A percentile compares a stretch with the other conserved stretches of the same genome.
These are phyloP conservation scores for Polyploca ridens DNA, from an alignment of 2,888 invertebrate species.

Conservation along the genomic window DNA sequence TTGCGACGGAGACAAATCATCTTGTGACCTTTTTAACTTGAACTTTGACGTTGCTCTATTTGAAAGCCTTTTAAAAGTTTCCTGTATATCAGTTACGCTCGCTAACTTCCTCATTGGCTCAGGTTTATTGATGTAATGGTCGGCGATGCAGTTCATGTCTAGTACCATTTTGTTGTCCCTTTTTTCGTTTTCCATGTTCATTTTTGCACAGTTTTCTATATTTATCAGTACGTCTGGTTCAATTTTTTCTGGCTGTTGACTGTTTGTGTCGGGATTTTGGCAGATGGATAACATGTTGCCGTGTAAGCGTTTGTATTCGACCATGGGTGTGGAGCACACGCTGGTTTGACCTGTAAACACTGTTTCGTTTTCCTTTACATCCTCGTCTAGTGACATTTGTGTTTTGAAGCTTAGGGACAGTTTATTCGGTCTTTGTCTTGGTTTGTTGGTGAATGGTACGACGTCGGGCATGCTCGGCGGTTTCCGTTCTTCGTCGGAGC, in stretches of 20 bases:
- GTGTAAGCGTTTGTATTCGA: slow-evolving; percentile 90
- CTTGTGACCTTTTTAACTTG: slow-evolving; percentile 66
- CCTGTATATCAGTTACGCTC: slow-evolving; percentile 87
- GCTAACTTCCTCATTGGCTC: slow-evolving; percentile 74
- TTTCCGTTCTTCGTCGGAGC: slow-evolving; percentile 47
- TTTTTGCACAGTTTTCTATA: slow-evolving; percentile 62
- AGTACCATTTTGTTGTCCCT: slow-evolving; percentile 67
- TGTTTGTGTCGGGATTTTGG: slow-evolving; percentile 81
- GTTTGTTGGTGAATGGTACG: slow-evolving; percentile 80
- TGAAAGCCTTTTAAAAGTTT: slow-evolving; percentile 83
- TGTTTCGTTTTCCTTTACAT: slow-evolving; percentile 79
- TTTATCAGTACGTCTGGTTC: slow-evolving; percentile 73
- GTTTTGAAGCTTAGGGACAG: slow-evolving; percentile 84
- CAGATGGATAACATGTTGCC: slow-evolving; percentile 90
- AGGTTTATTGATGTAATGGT: slow-evolving; percentile 79
- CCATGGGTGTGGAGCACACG: slow-evolving; percentile 91
- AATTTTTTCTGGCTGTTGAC: slow-evolving; percentile 80
- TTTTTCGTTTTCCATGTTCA: slow-evolving; percentile 64
- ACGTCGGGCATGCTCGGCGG: slow-evolving; percentile 76
- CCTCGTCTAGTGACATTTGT: slow-evolving; percentile 84
- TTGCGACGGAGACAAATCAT: slow-evolving; percentile 60
- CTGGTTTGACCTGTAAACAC: slow-evolving; percentile 89
- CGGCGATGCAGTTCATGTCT: slow-evolving; percentile 74
- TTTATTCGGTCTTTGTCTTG: slow-evolving; percentile 81
- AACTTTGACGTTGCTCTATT: slow-evolving; percentile 85